Evolutionary conservation across 2,888 invertebrate species (phyloP).

Genomic region (Cheilosia pagana): DNA sequence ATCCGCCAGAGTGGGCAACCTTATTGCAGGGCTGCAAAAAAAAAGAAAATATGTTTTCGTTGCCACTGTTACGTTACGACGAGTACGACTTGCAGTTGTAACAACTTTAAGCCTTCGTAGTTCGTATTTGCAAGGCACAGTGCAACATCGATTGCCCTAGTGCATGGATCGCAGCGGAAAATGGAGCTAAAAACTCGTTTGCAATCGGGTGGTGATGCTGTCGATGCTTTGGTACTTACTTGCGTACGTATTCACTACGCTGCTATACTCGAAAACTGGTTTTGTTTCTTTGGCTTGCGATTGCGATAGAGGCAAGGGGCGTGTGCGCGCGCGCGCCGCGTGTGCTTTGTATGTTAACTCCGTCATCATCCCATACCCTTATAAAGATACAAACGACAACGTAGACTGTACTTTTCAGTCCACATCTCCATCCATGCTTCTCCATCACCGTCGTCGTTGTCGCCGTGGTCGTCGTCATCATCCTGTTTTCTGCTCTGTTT

Average conservation of each 20-base stretch:
- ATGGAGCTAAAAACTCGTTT: slow-evolving; percentile 63
- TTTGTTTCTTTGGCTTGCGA: slow-evolving; percentile 51
- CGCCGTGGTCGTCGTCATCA: slow-evolving; percentile 44
- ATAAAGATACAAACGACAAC: slow-evolving; percentile 53
- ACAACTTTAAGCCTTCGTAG: slow-evolving; percentile 27
- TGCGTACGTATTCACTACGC: slow-evolving; percentile 42
- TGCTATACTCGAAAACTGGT: slow-evolving; percentile 64
- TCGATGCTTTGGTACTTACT: slow-evolving; percentile 22
- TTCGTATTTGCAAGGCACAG: slow-evolving; percentile 60
- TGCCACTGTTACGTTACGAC: slow-evolving; percentile 3
- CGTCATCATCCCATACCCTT: slow-evolving; percentile 52
- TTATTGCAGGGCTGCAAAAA: slow-evolving; percentile 27
- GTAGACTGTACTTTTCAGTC: slow-evolving; percentile 73
- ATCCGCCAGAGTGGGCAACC: slow-evolving; percentile 23
- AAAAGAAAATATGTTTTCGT: slow-evolving; percentile 21
- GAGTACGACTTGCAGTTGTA: too few species aligned
- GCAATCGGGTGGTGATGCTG: slow-evolving; percentile 41
- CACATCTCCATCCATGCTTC: slow-evolving; percentile 58
- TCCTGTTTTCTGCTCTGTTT: slow-evolving; percentile 69
- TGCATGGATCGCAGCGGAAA: slow-evolving; percentile 65
- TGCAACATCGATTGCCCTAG: slow-evolving; percentile 71
- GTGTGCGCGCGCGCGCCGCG: slow-evolving; percentile 53
- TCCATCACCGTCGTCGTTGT: slow-evolving; percentile 36
- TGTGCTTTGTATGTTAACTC: slow-evolving; percentile 48
- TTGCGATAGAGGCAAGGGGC: slow-evolving; percentile 42